Conservation (phyloP, 2,888 invertebrate species). For the Megaustenia siamemsis region DNA sequence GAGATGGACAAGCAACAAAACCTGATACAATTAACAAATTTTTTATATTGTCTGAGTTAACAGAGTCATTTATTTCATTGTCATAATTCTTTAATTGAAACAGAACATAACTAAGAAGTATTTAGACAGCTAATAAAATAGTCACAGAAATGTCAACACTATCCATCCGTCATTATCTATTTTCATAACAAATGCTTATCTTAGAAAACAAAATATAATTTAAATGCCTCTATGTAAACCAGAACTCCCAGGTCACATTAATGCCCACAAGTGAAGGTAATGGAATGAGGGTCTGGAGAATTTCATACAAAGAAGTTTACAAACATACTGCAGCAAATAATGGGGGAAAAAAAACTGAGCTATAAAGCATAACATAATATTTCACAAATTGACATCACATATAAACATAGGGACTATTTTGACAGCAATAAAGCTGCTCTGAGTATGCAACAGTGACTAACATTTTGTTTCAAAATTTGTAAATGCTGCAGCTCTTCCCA, state of each 20-base stretch:
- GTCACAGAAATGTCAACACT: too few species aligned
- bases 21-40: background rate
- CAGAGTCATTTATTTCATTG: background rate
- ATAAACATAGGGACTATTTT: background rate
- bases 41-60: background rate
- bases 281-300: background rate
- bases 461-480: background rate
- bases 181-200: too few species aligned
- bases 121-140: too few species aligned
- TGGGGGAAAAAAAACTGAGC: background rate
- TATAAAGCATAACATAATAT: background rate
- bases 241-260: too few species aligned
- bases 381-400: conserved; percentile 3
- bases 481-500: conserved; percentile 14
- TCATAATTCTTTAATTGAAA: background rate
- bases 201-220: too few species aligned
- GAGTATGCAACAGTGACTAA: background rate
- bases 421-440: conserved; percentile 4
- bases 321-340: background rate
- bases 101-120: background rate
- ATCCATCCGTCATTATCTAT: too few species aligned
- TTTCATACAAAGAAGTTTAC: background rate
- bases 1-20: background rate
- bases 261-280: background rate
- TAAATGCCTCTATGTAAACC: too few species aligned